Base-by-base conservation (phyloP, 1,140 invertebrate genomes). In the Saccostrea echinata region DNA sequence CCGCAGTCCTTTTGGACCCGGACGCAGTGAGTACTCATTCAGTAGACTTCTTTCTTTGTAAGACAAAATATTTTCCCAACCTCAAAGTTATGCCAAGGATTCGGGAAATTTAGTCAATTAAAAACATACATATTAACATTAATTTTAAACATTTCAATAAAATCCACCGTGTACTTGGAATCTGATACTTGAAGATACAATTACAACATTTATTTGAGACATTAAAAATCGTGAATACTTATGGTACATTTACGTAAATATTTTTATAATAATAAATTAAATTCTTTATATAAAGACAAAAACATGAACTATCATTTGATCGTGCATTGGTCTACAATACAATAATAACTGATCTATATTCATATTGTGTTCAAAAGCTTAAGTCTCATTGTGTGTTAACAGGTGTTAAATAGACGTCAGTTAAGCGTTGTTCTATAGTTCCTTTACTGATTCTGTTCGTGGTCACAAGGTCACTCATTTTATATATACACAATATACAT, bases 1-100 rank as follows among this genome's bases (percentile, higher is more conserved):
- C 2, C 27, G 53, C 4, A 88, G 87, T 43, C 33, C 18, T n/a
- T 88, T 81, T 21, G 87, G 87, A 6, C 84, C 57, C 76, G 87
- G 87, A 24, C 52, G 87, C n/a, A 80, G 87, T 88, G 51, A 88
- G 86, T 88, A 16, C 43, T 11, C 13, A 51, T 82, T 81, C n/a
- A 21, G 4, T n/a, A 61, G 18, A 21, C n/a, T 61, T 61, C 55
- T 61, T n/a, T 61, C 18, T 18, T 61, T 61, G 43, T 43, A 1
- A 61, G 55, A 6, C 55, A 61, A 61, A 61, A 4, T 43, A 43
- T 43, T 43, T 43, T n/a, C 6, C 6, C 43, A 43, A 43, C 43
- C 6, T 43, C 4, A 43, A 4, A 43, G 43, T 43, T 43, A 43
- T 43, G 43, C 43, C 43, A 43, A 61, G 55, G 18, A n/a, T 61